Base-by-base conservation (phyloP, 2,113 vertebrate species). In the Chionis minor region DNA sequence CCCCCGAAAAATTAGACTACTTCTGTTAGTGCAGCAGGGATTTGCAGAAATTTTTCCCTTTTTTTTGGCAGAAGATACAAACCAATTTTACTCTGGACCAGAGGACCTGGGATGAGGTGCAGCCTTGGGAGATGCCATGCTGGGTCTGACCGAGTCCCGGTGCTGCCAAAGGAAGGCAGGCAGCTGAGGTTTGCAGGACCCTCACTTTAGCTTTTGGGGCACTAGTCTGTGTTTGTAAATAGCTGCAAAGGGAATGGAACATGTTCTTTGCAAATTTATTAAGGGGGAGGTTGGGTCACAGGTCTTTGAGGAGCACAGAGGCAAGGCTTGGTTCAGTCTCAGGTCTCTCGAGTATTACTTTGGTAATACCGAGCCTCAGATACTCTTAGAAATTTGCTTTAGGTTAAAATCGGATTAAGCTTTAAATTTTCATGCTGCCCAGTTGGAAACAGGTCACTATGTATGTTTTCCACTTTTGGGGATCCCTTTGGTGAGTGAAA, bases 81-180 rank as follows among this genome's bases (percentile, higher is more conserved):
- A 32, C 5, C 13, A 1, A 0, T 54, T 59, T 35, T 66, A 28
- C 12, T 35, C 5, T 14, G 62, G 51, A 45, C 27, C 45, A 21
- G 5, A 33, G 26, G 27, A 11, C 10, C 14, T 7, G 32, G 40
- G 40, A 5, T 20, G 55, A 38, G 55, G 40, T 24, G 11, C 63
- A n/a, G n/a, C 62, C 62, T 49, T 12, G 1, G n/a, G 83, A 27
- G n/a, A 14, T 49, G 84, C 54, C 3, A 0, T 1, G 49, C n/a
- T 19, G 63, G 63, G 49, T 23, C 49, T 49, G 49, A 51, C 49
- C 22, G 6, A 24, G 49, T 51, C 49, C 49, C 12, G 22, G 38
- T 24, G 73, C n/a, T 18, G 12, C 73, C 4, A 3, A 19, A 54
- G 66, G 21, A 66, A 24, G 45, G 17, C 45, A 2, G 38, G 58